Percentiles rank a stretch among this genome's conserved stretches.
Evolutionary conservation across 2,888 invertebrate species (phyloP).

Genomic region (Thymelicus acteon): DNA sequence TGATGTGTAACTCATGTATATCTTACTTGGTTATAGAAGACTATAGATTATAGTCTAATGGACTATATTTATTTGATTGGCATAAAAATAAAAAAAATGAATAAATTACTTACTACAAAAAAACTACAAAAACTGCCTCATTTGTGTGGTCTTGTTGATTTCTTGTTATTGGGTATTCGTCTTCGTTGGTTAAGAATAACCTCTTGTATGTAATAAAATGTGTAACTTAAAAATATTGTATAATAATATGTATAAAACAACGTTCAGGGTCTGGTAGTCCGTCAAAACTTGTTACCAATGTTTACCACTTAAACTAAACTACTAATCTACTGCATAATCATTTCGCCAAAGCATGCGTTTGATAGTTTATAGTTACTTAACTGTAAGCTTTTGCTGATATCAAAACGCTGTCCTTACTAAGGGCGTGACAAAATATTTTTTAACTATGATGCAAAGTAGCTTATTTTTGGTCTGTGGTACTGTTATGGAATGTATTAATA

Average conservation of each 20-base stretch:
- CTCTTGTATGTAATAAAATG: background rate
- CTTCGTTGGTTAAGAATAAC: background rate
- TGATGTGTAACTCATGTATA: no score
- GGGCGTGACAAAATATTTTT: background rate
- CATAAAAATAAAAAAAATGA: background rate
- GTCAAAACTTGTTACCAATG: conserved; percentile 19
- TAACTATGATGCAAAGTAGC: background rate
- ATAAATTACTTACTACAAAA: background rate
- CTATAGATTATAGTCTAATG: no score
- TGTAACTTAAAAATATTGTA: background rate
- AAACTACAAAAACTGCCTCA: background rate
- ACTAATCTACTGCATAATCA: background rate
- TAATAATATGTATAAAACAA: conserved; percentile 4
- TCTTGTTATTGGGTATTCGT: background rate
- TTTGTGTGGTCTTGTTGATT: background rate
- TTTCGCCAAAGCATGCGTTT: background rate
- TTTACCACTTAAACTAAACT: conserved; percentile 9
- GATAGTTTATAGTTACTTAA: background rate
- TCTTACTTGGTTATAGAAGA: no score
- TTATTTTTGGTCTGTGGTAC: background rate
- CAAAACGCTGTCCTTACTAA: background rate
- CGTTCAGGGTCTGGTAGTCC: conserved; percentile 24
- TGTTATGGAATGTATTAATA: background rate
- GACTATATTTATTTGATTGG: no score
- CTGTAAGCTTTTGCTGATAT: background rate